A percentile compares a stretch with the other conserved stretches of the same genome.
phyloP scores from a whole-genome alignment of 2,888 invertebrate genomes.

The Lissonota sp. region DNA sequence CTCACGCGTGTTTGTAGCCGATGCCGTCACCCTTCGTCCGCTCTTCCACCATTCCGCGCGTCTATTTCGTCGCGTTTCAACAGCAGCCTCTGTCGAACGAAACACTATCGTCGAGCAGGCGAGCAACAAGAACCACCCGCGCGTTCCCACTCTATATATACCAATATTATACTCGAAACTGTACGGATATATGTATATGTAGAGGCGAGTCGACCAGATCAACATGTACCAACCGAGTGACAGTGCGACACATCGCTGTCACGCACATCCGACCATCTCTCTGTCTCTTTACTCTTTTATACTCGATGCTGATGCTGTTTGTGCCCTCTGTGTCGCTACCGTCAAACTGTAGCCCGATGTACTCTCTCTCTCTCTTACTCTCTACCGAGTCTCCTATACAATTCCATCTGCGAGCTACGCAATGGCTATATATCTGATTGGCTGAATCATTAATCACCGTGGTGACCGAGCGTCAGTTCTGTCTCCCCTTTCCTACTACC shows the following conservation, averaged over 20 bases:
- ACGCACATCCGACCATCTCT: slow-evolving; percentile 43
- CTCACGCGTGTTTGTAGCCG: slow-evolving; percentile 42
- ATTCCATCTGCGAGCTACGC: slow-evolving; percentile 58
- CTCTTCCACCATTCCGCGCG: slow-evolving; percentile 1
- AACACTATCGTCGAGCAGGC: slow-evolving; percentile 57
- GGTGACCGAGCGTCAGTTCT: slow-evolving; percentile 76
- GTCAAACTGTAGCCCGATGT: slow-evolving; percentile 29
- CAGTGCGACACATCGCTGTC: slow-evolving; percentile 78
- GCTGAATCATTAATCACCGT: slow-evolving; percentile 78
- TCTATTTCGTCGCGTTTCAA: slow-evolving; percentile 59
- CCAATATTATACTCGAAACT: slow-evolving; percentile 75
- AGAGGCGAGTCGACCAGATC: slow-evolving; percentile 75
- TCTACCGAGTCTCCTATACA: slow-evolving; percentile 51
- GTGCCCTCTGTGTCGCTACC: slow-evolving; percentile 22
- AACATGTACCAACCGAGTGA: slow-evolving; percentile 76
- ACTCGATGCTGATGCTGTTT: slow-evolving; percentile 34
- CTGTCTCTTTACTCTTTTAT: slow-evolving; percentile 54
- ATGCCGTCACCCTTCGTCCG: slow-evolving; percentile 19
- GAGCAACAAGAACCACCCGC: slow-evolving; percentile 55
- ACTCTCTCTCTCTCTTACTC: slow-evolving; percentile 55
- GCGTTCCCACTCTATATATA: slow-evolving; percentile 68
- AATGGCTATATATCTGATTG: slow-evolving; percentile 78
- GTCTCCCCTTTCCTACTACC: slow-evolving; percentile 62
- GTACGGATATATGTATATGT: slow-evolving; percentile 60
- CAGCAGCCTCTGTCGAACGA: slow-evolving; percentile 57